These are phyloP conservation scores for Andrena praecox DNA, from an alignment of 2,888 invertebrate species.

Conservation along the genomic window DNA sequence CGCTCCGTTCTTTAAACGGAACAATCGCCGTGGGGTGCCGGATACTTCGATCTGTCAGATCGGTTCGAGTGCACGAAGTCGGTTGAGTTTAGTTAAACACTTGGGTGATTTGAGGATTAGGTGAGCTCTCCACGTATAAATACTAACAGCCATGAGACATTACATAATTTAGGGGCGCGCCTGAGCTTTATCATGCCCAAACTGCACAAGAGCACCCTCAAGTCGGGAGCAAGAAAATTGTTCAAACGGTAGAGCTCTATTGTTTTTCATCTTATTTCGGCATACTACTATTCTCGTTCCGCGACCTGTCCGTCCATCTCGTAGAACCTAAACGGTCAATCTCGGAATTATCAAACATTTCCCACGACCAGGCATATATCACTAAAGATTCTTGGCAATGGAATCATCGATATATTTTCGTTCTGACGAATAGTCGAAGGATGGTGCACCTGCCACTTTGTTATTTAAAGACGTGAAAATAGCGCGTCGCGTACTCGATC, in stretches of 20 bases:
- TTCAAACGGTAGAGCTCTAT: conserved; percentile 73
- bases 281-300: conserved; percentile 4
- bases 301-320: not conserved
- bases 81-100: conserved; percentile 22
- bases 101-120: conserved; percentile 51
- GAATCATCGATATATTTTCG: conserved; percentile 69
- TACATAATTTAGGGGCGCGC: conserved; percentile 28
- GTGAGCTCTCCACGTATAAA: conserved; percentile 57
- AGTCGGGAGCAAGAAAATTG: conserved; percentile 68
- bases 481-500: not conserved
- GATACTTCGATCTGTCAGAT: conserved; percentile 42
- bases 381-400: conserved; percentile 33
- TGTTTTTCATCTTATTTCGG: conserved; percentile 29
- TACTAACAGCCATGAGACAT: conserved; percentile 25
- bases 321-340: not conserved
- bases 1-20: conserved; percentile 27
- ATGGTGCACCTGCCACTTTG: conserved; percentile 22
- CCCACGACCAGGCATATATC: not conserved
- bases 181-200: conserved; percentile 66
- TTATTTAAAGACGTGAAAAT: conserved; percentile 52
- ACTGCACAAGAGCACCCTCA: conserved; percentile 66
- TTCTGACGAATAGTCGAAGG: conserved; percentile 44
- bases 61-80: conserved; percentile 15
- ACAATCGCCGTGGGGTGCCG: conserved; percentile 28
- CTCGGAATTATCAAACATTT: conserved; percentile 3